Evolutionary conservation across 2,797 vertebrate genomes (phyloP).

Genomic region (Microctenopoma stevenorrisi): DNA sequence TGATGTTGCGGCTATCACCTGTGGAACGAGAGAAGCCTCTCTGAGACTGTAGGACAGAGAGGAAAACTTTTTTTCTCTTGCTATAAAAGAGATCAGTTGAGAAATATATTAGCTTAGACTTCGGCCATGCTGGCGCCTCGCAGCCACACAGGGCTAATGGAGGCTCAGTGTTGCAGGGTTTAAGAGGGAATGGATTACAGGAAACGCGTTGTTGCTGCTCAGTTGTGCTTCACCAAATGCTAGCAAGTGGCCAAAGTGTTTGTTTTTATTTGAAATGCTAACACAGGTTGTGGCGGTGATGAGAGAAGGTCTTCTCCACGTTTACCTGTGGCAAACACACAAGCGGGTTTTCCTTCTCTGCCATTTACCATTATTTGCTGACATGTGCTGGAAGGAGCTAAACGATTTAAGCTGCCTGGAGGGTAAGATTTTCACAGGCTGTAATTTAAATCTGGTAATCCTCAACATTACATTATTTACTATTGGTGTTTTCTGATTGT

Average conservation of each 20-base stretch:
- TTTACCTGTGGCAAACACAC: slow-evolving; percentile 30
- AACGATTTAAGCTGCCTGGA: slow-evolving; percentile 29
- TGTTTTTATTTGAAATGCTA: slow-evolving; percentile 40
- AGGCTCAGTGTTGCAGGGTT: slow-evolving; percentile 29
- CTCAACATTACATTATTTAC: slow-evolving; percentile 14
- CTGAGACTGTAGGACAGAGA: slow-evolving; percentile 8
- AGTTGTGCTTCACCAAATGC: slow-evolving; percentile 15
- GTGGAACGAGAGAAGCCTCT: slow-evolving; percentile 31
- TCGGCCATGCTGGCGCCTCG: slow-evolving; percentile 38
- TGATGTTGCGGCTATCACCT: slow-evolving; percentile 64
- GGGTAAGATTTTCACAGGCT: slow-evolving; percentile 18
- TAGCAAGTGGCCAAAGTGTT: slow-evolving; percentile 14
- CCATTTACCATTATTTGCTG: slow-evolving; percentile 13
- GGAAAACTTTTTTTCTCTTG: slow-evolving; percentile 34
- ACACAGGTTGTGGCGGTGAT: slow-evolving; percentile 7
- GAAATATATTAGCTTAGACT: slow-evolving; percentile 66
- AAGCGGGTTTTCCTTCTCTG: slow-evolving; percentile 1
- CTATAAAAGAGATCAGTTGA: slow-evolving; percentile 54
- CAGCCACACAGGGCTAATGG: slow-evolving; percentile 3
- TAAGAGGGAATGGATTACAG: slow-evolving; percentile 25
- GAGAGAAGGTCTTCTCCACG: not conserved
- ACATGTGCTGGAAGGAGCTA: slow-evolving; percentile 14
- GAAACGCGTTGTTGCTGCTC: slow-evolving; percentile 42
- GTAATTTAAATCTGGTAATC: slow-evolving; percentile 26
- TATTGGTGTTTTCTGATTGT: slow-evolving; percentile 13